A percentile compares a stretch with the other conserved stretches of the same genome.
These are phyloP conservation scores for Aptenodytes patagonicus DNA, from an alignment of 2,113 vertebrate species.

Conservation along the genomic window DNA sequence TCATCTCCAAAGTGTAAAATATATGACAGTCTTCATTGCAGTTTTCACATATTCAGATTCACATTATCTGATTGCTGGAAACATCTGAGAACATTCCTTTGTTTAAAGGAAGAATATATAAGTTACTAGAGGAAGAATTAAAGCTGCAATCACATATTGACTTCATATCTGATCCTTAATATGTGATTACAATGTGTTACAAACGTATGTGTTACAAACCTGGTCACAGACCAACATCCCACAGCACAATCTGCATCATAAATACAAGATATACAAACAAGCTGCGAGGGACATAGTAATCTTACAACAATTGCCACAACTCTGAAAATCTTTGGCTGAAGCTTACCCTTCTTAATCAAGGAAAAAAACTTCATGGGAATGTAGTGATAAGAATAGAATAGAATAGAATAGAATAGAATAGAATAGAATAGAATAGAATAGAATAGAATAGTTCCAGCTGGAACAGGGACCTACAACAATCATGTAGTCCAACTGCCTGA, in stretches of 20 bases:
- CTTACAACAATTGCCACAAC: too few relatives aligned
- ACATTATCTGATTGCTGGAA: neutral
- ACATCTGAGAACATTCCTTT: neutral
- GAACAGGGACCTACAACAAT: too few relatives aligned
- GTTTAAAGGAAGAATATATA: neutral
- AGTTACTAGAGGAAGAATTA: neutral
- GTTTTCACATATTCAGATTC: neutral
- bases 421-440: neutral
- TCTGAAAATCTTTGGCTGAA: too few relatives aligned
- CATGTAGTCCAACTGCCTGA: too few relatives aligned
- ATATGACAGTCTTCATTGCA: neutral
- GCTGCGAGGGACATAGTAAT: too few relatives aligned
- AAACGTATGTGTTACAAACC: too few relatives aligned
- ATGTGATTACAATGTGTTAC: neutral
- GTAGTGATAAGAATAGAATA: too few relatives aligned
- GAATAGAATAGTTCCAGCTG: neutral
- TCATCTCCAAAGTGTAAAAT: neutral
- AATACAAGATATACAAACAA: too few relatives aligned
- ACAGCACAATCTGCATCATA: too few relatives aligned
- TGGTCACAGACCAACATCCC: too few relatives aligned
- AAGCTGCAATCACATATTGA: neutral
- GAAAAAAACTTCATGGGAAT: too few relatives aligned
- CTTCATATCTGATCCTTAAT: neutral
- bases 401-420: neutral
- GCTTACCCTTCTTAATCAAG: too few relatives aligned